A percentile compares a stretch with the other conserved stretches of the same genome.
Evolutionary conservation across 2,113 vertebrate genomes (phyloP).

Genomic region (Heterocephalus glaber): DNA sequence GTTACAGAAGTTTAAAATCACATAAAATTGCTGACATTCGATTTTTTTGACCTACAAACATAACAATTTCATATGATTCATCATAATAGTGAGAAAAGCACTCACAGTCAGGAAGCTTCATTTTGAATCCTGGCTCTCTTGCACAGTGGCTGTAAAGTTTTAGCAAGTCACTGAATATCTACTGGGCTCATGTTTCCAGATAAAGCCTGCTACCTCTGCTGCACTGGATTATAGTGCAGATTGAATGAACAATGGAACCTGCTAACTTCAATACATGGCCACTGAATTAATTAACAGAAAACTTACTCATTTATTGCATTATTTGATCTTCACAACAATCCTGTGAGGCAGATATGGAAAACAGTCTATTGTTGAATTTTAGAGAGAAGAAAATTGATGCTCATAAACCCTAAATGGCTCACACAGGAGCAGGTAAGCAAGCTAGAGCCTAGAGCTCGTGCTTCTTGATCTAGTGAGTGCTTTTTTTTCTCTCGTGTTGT

Average conservation of each 20-base stretch:
- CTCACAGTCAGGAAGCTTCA: not conserved
- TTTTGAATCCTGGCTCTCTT: not conserved
- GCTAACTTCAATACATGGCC: not conserved
- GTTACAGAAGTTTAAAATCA: conserved; percentile 12
- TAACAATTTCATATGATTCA: conserved; percentile 46
- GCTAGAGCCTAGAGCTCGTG: not conserved
- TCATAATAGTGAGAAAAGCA: conserved; percentile 40
- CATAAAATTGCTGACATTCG: conserved; percentile 6
- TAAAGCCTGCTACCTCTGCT: not conserved
- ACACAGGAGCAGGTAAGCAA: not conserved
- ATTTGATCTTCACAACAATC: conserved; percentile 21
- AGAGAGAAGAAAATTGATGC: not conserved
- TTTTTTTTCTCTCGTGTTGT: not conserved
- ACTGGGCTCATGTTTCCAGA: conserved; percentile 40
- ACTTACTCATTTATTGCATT: not conserved
- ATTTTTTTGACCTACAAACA: conserved; percentile 32
- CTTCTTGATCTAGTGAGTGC: not conserved
- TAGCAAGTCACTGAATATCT: not conserved
- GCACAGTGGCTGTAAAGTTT: not conserved
- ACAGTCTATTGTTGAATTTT: not conserved
- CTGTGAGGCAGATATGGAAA: conserved; percentile 3
- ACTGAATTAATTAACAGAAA: conserved; percentile 33
- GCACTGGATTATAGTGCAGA: not conserved
- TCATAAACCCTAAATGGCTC: not conserved
- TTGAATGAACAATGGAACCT: not conserved